Conservation (phyloP, 2,113 vertebrate genomes). For the Dinomys branickii region DNA sequence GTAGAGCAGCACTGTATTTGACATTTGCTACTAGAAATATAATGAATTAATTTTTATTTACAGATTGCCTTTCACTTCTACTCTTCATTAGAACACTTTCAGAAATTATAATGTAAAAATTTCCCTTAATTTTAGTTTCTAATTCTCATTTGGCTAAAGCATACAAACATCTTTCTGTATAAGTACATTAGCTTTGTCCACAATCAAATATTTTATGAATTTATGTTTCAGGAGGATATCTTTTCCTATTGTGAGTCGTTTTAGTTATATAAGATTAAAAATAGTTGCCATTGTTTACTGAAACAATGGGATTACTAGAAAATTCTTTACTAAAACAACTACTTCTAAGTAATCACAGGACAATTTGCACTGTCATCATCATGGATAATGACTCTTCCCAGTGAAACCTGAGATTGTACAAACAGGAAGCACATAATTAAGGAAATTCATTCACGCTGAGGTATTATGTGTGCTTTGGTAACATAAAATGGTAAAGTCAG, state of each 20-base stretch:
- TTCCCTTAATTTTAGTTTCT: background rate
- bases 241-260: background rate
- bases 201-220: background rate
- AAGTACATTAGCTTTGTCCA: background rate
- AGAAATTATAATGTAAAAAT: background rate
- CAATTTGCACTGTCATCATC: background rate
- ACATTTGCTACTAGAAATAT: background rate
- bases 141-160: background rate
- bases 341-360: background rate
- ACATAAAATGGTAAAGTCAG: background rate
- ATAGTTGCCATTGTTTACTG: background rate
- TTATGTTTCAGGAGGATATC: background rate
- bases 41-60: background rate
- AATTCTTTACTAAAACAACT: too few relatives aligned
- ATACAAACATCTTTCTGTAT: background rate
- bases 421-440: background rate
- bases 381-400: background rate
- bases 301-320: too few relatives aligned
- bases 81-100: background rate
- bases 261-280: background rate
- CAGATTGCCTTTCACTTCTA: background rate
- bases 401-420: background rate
- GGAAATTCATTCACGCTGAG: background rate
- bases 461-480: background rate
- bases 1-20: fast-evolving